Percentiles rank a stretch among this genome's conserved stretches.
Conservation (phyloP, 1,140 invertebrate species). For the Heliothis virescens region DNA sequence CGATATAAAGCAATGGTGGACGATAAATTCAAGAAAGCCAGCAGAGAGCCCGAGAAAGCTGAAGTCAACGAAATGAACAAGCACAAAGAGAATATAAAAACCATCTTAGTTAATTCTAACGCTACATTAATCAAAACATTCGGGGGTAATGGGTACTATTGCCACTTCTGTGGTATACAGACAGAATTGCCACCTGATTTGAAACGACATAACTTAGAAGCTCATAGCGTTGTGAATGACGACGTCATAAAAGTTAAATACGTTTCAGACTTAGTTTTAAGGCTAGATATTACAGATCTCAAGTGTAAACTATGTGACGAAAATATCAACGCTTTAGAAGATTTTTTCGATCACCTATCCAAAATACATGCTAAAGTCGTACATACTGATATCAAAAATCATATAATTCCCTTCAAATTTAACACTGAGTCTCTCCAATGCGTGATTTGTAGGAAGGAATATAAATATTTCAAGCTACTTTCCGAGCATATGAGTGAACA, state of each 20-base stretch:
- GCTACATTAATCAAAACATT: constrained; percentile 50
- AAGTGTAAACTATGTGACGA: constrained; percentile 53
- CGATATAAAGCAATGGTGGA: not conserved
- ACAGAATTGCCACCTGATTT: constrained; percentile 28
- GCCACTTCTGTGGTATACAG: constrained; percentile 49
- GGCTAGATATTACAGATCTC: constrained; percentile 55
- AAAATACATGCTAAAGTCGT: constrained; percentile 3
- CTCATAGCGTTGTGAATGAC: not conserved
- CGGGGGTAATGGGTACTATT: constrained; percentile 42
- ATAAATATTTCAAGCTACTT: constrained; percentile 15
- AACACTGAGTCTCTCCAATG: not conserved
- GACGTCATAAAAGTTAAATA: constrained; percentile 16
- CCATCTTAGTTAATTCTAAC: constrained; percentile 46
- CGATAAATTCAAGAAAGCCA: constrained; percentile 21
- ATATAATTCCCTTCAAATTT: constrained; percentile 33
- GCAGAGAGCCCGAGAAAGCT: too few relatives aligned
- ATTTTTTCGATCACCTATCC: not conserved
- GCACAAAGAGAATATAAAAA: constrained; percentile 25
- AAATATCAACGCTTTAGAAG: constrained; percentile 44
- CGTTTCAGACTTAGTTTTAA: constrained; percentile 37
- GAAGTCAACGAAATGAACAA: constrained; percentile 3
- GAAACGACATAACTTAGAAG: constrained; percentile 48
- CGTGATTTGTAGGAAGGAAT: not conserved
- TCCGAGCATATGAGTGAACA: constrained; percentile 28
- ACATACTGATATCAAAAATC: constrained; percentile 22